Percentiles rank a stretch among this genome's conserved stretches.
Evolutionary conservation across 2,888 invertebrate species (phyloP).

Genomic region (Anarsia innoxiella): DNA sequence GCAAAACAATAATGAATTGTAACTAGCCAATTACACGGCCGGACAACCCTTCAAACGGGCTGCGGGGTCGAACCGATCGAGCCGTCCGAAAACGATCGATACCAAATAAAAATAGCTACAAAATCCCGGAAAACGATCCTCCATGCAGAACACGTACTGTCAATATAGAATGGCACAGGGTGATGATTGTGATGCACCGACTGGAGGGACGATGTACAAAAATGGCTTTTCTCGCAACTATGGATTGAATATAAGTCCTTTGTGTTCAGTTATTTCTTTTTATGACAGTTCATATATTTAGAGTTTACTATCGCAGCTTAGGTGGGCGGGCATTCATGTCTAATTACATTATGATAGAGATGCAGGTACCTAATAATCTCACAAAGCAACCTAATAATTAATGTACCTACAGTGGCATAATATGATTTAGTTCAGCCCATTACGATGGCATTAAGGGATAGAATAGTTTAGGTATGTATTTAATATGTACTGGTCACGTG

Average conservation of each 20-base stretch:
- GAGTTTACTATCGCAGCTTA: too few relatives aligned
- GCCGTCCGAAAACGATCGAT: slow-evolving; percentile 46
- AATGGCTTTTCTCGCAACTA: slow-evolving; percentile 42
- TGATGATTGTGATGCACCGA: slow-evolving; percentile 70
- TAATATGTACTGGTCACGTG: slow-evolving; percentile 35
- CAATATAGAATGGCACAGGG: slow-evolving; percentile 65
- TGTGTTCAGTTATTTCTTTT: slow-evolving; percentile 12
- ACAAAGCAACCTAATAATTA: too few relatives aligned
- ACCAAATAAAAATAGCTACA: slow-evolving; percentile 66
- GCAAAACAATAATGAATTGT: slow-evolving; percentile 63
- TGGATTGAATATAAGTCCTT: slow-evolving; percentile 59
- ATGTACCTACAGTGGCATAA: too few relatives aligned
- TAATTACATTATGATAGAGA: too few relatives aligned
- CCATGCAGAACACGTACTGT: slow-evolving; percentile 66
- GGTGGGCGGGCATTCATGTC: too few relatives aligned
- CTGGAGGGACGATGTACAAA: slow-evolving; percentile 40
- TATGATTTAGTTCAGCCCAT: slow-evolving; percentile 5
- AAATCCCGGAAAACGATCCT: slow-evolving; percentile 60
- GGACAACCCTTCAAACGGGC: slow-evolving; percentile 60
- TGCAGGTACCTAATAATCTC: too few relatives aligned
- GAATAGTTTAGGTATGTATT: slow-evolving; percentile 24
- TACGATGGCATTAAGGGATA: slow-evolving; percentile 5
- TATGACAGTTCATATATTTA: slow-evolving; percentile 5
- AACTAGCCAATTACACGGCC: slow-evolving; percentile 68
- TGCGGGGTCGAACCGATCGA: slow-evolving; percentile 35